These are phyloP conservation scores for Eudorcas thomsonii DNA, from an alignment of 2,113 vertebrate genomes.

Conservation along the genomic window DNA sequence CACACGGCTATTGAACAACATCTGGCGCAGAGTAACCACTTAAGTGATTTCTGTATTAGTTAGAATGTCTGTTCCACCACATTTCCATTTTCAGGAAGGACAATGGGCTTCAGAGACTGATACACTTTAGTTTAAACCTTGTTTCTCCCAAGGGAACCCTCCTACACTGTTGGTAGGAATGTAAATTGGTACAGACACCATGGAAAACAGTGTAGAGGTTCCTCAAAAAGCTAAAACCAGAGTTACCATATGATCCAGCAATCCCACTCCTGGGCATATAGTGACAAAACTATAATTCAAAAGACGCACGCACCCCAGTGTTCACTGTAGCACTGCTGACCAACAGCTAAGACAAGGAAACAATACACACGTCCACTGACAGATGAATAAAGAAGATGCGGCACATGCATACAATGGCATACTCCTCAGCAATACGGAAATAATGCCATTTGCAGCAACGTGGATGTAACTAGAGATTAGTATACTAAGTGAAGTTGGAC, in stretches of 20 bases:
- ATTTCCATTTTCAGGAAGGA: neutral
- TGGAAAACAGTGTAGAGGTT: neutral
- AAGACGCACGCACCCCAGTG: neutral
- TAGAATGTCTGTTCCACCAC: neutral
- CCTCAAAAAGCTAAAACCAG: neutral
- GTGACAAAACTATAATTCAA: neutral
- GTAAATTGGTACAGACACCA: neutral
- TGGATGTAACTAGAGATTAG: neutral
- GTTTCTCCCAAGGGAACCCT: neutral
- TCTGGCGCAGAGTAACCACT: neutral
- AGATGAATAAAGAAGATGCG: neutral
- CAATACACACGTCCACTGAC: neutral
- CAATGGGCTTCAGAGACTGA: neutral
- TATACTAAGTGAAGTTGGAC: neutral
- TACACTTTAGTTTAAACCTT: neutral
- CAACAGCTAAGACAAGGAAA: neutral
- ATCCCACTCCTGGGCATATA: neutral
- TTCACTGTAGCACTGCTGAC: neutral
- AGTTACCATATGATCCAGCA: neutral
- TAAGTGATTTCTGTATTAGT: neutral
- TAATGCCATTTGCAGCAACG: neutral
- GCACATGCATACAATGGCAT: neutral
- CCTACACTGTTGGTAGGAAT: neutral
- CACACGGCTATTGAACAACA: neutral
- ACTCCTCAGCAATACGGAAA: neutral